A percentile compares a stretch with the other conserved stretches of the same genome.
Evolutionary conservation across 2,797 vertebrate genomes (phyloP).

Genomic region (Cirrhinus mrigala): DNA sequence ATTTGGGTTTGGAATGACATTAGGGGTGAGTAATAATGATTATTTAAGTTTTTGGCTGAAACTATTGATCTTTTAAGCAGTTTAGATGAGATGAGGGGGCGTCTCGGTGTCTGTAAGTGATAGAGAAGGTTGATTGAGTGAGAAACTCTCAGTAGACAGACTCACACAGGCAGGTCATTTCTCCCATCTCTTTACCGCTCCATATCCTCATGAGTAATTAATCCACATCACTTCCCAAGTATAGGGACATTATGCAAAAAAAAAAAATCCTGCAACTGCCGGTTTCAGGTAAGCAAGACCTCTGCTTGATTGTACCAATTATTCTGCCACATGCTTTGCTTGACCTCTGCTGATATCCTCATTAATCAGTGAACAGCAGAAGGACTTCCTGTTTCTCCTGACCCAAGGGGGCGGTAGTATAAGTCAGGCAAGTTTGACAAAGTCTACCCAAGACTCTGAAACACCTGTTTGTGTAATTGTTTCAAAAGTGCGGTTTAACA

Average conservation of each 20-base stretch:
- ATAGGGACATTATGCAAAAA: conserved; percentile 47
- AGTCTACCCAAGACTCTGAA: not conserved
- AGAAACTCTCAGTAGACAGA: conserved; percentile 13
- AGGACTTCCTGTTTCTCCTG: conserved; percentile 46
- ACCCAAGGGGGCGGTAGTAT: not conserved
- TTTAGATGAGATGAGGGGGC: too few species aligned
- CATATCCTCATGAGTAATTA: conserved; percentile 56
- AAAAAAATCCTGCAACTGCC: conserved; percentile 40
- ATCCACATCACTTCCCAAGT: conserved; percentile 57
- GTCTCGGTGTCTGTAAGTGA: not conserved
- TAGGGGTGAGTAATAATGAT: not conserved
- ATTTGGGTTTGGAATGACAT: not conserved
- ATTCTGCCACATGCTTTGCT: conserved; percentile 62
- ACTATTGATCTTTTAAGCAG: not conserved
- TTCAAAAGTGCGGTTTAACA: conserved; percentile 6
- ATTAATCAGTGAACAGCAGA: conserved; percentile 63
- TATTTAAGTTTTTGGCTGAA: not conserved
- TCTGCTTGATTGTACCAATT: conserved; percentile 63
- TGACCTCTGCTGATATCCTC: conserved; percentile 62
- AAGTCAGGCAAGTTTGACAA: conserved; percentile 2
- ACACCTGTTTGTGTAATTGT: conserved; percentile 8
- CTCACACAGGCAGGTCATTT: conserved; percentile 1
- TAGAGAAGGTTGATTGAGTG: conserved; percentile 27
- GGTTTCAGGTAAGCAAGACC: conserved; percentile 60
- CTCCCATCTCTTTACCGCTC: conserved; percentile 3